These are phyloP conservation scores for Semnopithecus entellus DNA, from an alignment of 2,113 vertebrate species.

Conservation along the genomic window DNA sequence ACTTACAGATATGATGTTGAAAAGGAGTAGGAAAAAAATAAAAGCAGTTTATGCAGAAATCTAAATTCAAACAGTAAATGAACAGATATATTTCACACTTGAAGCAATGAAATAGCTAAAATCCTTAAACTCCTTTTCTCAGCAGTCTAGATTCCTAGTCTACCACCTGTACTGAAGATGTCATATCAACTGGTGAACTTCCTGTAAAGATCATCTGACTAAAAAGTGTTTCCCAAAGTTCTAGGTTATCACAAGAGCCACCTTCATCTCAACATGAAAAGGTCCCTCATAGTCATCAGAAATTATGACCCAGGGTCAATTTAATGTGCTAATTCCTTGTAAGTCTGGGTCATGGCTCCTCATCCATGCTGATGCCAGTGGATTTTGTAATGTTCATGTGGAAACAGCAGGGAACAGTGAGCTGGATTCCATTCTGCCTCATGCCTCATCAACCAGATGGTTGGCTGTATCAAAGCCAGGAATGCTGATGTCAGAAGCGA, in stretches of 20 bases:
- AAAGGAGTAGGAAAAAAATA: constrained; percentile 44
- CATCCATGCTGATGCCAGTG: constrained; percentile 29
- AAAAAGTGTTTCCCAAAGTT: not conserved
- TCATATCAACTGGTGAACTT: not conserved
- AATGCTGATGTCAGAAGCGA: constrained; percentile 74
- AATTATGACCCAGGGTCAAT: not conserved
- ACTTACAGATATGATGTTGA: constrained; percentile 36
- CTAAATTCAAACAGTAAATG: constrained; percentile 42
- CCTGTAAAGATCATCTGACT: not conserved
- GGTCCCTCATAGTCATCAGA: not conserved
- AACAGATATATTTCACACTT: constrained; percentile 13
- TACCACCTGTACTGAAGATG: not conserved
- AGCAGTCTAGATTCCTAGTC: not conserved
- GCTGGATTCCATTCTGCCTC: constrained; percentile 60
- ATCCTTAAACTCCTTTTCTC: not conserved
- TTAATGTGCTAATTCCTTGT: not conserved
- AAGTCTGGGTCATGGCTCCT: constrained; percentile 17
- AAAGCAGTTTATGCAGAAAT: constrained; percentile 35
- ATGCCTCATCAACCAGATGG: constrained; percentile 73
- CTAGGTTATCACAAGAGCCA: not conserved
- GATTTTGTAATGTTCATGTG: constrained; percentile 44
- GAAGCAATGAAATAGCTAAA: constrained; percentile 30
- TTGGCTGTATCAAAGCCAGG: constrained; percentile 75
- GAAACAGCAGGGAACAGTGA: constrained; percentile 61
- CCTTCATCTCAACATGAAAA: not conserved